A percentile compares a stretch with the other conserved stretches of the same genome.
Conservation (phyloP, 2,797 vertebrate species). For the Darevskia nairensis region DNA sequence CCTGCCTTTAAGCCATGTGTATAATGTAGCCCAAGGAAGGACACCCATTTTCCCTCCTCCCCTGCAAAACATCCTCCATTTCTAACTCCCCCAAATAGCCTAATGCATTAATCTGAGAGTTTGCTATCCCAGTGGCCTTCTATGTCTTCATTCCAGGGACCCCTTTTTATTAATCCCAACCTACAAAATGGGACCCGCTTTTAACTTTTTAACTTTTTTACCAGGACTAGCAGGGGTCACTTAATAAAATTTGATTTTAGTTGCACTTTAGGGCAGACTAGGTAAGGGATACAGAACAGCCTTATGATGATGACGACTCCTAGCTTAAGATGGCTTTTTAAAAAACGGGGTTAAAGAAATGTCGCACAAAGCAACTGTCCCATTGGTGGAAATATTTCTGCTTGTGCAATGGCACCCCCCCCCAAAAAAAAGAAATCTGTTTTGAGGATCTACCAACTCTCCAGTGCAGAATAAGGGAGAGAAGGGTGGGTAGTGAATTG, state of each 20-base stretch:
- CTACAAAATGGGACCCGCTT: background rate
- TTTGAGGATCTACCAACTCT: too few relatives aligned
- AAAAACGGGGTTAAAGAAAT: background rate
- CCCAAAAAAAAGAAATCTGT: too few relatives aligned
- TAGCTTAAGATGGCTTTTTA: background rate
- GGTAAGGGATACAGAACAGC: background rate
- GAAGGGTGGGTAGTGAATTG: too few relatives aligned
- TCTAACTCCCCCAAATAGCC: background rate
- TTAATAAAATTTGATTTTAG: constrained; percentile 21
- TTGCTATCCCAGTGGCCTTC: background rate
- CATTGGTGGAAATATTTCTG: too few relatives aligned
- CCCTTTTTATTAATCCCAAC: background rate
- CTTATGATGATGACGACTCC: background rate
- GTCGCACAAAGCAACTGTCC: too few relatives aligned
- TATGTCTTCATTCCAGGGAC: background rate
- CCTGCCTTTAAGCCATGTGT: background rate
- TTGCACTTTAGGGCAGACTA: background rate
- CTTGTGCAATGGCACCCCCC: too few relatives aligned
- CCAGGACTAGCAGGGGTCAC: background rate
- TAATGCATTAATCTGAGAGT: background rate
- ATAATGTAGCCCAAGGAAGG: background rate
- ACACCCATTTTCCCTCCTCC: background rate
- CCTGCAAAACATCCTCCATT: background rate
- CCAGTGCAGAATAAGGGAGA: too few relatives aligned
- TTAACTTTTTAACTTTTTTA: background rate